Conservation (phyloP, 2,113 vertebrate species). For the Sapayoa aenigma region DNA sequence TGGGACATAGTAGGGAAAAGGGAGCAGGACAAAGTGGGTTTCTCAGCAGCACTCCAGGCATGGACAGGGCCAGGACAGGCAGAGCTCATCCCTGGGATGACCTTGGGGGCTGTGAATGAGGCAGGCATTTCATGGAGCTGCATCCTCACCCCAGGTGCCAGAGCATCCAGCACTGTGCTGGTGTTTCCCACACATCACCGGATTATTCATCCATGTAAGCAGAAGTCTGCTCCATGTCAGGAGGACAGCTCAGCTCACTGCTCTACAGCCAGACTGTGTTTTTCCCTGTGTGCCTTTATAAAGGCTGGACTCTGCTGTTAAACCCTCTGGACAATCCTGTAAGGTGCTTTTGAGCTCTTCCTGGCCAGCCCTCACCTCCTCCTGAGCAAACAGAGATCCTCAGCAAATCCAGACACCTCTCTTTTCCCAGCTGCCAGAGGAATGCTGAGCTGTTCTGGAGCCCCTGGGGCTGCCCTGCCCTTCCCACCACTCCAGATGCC, state of each 20-base stretch:
- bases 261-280: neutral
- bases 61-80: neutral
- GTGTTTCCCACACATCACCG: neutral
- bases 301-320: neutral
- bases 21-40: neutral
- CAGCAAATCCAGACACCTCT: neutral
- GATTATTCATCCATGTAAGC: neutral
- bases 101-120: rapidly evolving
- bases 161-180: rapidly evolving
- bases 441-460: rapidly evolving
- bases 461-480: neutral
- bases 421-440: neutral
- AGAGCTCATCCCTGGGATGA: rapidly evolving
- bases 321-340: neutral
- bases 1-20: neutral
- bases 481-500: rapidly evolving
- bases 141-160: rapidly evolving
- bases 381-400: neutral
- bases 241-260: neutral
- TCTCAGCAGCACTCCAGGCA: rapidly evolving
- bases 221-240: neutral
- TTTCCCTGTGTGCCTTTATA: neutral
- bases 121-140: neutral
- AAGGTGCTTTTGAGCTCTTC: neutral
- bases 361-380: neutral